Conservation (phyloP, 2,888 invertebrate genomes). For the Mimas tiliae region DNA sequence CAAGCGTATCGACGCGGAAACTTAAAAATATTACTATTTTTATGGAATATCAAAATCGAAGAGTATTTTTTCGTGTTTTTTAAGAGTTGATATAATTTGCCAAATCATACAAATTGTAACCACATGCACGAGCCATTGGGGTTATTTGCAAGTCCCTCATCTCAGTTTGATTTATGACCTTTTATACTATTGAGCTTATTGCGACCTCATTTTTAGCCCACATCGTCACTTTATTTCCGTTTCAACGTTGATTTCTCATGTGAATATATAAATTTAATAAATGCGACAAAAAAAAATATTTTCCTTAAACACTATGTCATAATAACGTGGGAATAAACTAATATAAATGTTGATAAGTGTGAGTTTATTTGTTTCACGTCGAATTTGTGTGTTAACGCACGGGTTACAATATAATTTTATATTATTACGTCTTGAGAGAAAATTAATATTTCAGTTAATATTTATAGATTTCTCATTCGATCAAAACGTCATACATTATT, state of each 20-base stretch:
- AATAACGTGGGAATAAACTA: background rate
- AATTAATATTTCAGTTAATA: background rate
- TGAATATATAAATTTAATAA: background rate
- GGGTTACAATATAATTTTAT: no score
- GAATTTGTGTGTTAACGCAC: background rate
- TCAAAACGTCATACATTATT: no score
- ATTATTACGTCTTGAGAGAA: background rate
- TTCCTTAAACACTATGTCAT: background rate
- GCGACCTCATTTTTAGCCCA: background rate
- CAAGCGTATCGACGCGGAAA: no score
- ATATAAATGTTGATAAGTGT: background rate
- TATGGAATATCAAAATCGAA: no score
- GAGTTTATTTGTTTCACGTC: slow-evolving; percentile 2
- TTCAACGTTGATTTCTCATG: background rate
- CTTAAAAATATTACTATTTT: no score
- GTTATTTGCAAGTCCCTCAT: background rate
- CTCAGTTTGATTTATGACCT: slow-evolving; percentile 1
- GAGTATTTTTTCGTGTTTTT: background rate
- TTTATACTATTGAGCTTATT: slow-evolving; percentile 13
- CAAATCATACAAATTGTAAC: background rate
- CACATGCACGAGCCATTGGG: background rate
- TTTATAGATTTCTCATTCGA: no score
- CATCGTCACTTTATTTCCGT: background rate
- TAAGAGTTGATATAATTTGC: background rate
- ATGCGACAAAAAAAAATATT: slow-evolving; percentile 2